phyloP scores from a whole-genome alignment of 1,140 invertebrate species.

The Calliopsis andreniformis region DNA sequence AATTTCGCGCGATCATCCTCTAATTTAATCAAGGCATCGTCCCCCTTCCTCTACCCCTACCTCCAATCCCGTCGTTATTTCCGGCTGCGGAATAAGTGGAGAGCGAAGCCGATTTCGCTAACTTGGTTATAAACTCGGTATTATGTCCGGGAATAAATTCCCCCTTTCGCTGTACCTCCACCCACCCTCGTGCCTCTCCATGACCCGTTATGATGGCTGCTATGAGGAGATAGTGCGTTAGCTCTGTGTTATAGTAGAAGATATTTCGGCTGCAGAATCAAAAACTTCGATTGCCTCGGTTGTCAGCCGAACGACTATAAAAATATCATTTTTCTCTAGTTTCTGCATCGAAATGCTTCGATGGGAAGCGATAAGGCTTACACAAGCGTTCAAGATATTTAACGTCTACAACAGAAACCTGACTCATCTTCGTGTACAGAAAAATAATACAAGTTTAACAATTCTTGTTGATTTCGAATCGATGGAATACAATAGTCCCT shows the following conservation, averaged over 20 bases:
- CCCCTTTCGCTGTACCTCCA: constrained; percentile 38
- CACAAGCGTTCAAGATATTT: no score
- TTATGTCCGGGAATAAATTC: constrained; percentile 66
- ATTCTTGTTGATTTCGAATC: no score
- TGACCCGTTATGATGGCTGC: constrained; percentile 71
- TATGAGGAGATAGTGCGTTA: constrained; percentile 71
- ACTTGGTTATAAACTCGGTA: constrained; percentile 79
- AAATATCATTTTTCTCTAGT: no score
- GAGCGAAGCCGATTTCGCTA: constrained; percentile 72
- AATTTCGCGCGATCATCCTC: constrained; percentile 77
- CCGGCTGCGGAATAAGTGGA: constrained; percentile 53
- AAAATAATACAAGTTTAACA: no score
- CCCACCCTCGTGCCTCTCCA: constrained; percentile 21
- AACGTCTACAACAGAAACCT: no score
- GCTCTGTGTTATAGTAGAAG: background rate
- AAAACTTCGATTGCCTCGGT: background rate
- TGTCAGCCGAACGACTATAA: no score
- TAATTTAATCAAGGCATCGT: constrained; percentile 76
- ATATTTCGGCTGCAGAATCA: background rate
- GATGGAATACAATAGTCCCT: no score
- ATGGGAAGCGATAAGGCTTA: no score
- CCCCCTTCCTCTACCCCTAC: constrained; percentile 48
- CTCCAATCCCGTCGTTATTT: constrained; percentile 60
- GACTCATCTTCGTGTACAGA: no score
- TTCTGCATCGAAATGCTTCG: no score